Evolutionary conservation across 2,888 invertebrate genomes (phyloP).

Genomic region (Lasioglossum calceatum): DNA sequence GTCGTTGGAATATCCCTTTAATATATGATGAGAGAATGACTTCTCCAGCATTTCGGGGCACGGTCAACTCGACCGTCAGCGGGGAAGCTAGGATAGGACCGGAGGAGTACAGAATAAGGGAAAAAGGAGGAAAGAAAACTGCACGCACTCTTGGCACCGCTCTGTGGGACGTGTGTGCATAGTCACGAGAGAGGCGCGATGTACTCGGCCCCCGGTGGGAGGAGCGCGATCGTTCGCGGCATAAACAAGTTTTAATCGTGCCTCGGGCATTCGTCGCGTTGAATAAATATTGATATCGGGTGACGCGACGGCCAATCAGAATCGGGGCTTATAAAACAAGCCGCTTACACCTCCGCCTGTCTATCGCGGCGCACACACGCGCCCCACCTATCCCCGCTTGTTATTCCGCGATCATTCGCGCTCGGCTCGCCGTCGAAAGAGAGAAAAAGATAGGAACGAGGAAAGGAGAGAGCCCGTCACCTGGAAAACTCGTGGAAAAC

Average conservation of each 20-base stretch:
- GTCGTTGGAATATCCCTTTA: too few species aligned
- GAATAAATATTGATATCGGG: constrained; percentile 83
- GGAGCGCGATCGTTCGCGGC: constrained; percentile 80
- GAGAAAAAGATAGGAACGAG: not conserved
- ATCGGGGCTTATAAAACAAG: constrained; percentile 73
- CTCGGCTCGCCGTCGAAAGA: not conserved
- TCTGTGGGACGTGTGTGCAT: constrained; percentile 71
- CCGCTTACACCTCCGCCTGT: constrained; percentile 68
- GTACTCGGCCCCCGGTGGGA: constrained; percentile 72
- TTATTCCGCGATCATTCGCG: constrained; percentile 31
- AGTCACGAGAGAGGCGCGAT: constrained; percentile 40
- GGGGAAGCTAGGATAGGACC: not conserved
- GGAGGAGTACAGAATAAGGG: not conserved
- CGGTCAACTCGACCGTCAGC: constrained; percentile 34
- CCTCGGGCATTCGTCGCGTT: constrained; percentile 80
- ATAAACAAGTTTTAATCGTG: constrained; percentile 82
- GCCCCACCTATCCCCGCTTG: constrained; percentile 32
- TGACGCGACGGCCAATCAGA: constrained; percentile 80
- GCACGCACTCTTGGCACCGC: not conserved
- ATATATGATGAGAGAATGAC: not conserved
- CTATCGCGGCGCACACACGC: constrained; percentile 51
- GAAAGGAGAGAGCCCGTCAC: not conserved
- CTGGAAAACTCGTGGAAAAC: not conserved
- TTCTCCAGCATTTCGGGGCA: not conserved
- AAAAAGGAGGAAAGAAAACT: not conserved